Percentiles rank a stretch among this genome's conserved stretches.
Conservation (phyloP, 2,797 vertebrate genomes). For the Dallia pectoralis region DNA sequence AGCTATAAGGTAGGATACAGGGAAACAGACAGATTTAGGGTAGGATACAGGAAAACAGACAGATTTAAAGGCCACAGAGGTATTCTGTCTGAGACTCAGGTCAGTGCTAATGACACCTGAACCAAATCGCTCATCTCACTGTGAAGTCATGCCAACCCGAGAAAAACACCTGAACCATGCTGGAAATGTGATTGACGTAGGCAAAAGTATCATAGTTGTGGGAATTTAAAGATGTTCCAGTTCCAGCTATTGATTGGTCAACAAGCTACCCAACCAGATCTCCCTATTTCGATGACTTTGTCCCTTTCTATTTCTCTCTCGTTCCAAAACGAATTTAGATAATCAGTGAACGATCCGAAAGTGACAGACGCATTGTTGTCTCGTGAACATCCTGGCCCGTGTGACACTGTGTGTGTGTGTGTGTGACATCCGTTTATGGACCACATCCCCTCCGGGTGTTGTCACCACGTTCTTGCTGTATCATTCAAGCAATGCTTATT, state of each 20-base stretch:
- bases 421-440: not conserved
- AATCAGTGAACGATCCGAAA: not conserved
- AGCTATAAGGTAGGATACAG: no score
- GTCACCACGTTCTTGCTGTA: not conserved
- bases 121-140: not conserved
- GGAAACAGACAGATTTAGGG: no score
- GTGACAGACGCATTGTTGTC: not conserved
- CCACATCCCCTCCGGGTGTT: not conserved
- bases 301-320: not conserved
- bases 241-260: not conserved
- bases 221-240: not conserved
- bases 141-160: not conserved
- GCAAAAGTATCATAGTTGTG: not conserved
- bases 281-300: not conserved
- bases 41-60: not conserved
- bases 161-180: not conserved
- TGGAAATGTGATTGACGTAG: not conserved
- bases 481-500: slow-evolving; percentile 8
- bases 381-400: not conserved
- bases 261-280: not conserved
- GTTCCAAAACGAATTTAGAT: not conserved
- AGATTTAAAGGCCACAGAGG: not conserved
- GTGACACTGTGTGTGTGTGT: not conserved
- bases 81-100: not conserved
- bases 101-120: not conserved